Evolutionary conservation across 2,113 vertebrate genomes (phyloP), one percentile per base, ranked within the genome.

Genomic region (Stigmatopora argus): DNA sequence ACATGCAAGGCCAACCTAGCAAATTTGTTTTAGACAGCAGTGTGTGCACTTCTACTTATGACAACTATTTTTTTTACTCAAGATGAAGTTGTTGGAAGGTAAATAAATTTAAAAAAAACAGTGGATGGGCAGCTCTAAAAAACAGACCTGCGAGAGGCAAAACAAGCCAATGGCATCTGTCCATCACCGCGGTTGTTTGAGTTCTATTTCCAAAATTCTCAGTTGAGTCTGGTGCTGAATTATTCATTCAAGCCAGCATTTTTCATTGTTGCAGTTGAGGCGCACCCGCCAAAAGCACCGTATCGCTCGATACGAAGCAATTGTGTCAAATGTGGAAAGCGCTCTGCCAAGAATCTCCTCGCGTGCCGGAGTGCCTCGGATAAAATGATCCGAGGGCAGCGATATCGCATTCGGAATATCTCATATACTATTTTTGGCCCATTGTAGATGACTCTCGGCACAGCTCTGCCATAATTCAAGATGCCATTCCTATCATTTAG

Each of bases 181-280:
- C 55, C 31, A 23, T 76, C 35, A 65, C 9, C 59, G 31, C 60
- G 60, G 49, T 62, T 71, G 57, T 62, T 67, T 13, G 1, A 13
- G 4, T 0, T 74, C 57, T 26, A 56, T 62, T 41, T 23, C 71
- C 60, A 66, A 55, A 57, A 52, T 57, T 45, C 59, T 34, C 67
- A 65, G 48, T 64, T 19, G 41, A 34, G 64, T 70, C 62, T 65
- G 72, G 53, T 67, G 68, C 78, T 78, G 67, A 83, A 81, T 74
- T 69, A 80, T 77, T 41, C 70, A 67, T 70, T 52, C 53, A 46
- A 34, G 61, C 61, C 45, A 66, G 41, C 35, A 18, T 51, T 52
- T 72, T 23, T 31, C 26, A 31, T 68, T 47, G 48, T 57, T 46
- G 60, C 70, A 62, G 1, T 31, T 31, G 26, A 31, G 26, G 26